Conservation (phyloP, 53 echinoderm and acorn worm species). For the Zoroaster sp. region DNA sequence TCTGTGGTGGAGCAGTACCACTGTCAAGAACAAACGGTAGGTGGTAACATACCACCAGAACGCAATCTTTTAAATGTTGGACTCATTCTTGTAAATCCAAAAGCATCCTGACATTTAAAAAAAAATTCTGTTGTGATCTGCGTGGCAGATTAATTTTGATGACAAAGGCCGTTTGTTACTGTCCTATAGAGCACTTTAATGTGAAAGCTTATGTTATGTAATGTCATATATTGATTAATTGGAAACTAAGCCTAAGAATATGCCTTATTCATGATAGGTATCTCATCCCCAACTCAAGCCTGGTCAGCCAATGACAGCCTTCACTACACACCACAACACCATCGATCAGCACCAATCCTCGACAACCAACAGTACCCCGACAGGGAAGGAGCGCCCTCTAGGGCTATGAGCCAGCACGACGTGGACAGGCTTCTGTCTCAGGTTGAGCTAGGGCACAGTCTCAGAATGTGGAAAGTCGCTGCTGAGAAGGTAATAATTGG, state of each 20-base stretch:
- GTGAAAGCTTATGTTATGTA: too few relatives aligned
- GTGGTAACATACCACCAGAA: too few relatives aligned
- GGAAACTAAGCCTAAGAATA: too few relatives aligned
- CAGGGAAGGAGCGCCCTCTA: slow-evolving; percentile 40
- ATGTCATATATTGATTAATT: too few relatives aligned
- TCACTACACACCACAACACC: slow-evolving; percentile 11
- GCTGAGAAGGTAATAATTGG: slow-evolving; percentile 76
- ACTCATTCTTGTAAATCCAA: too few relatives aligned
- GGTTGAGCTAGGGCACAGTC: slow-evolving; percentile 83
- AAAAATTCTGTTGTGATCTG: too few relatives aligned
- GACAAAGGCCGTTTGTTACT: too few relatives aligned
- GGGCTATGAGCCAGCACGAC: slow-evolving; percentile 10
- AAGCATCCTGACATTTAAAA: too few relatives aligned
- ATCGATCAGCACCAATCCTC: background rate
- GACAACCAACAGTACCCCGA: background rate
- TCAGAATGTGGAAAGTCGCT: slow-evolving; percentile 87
- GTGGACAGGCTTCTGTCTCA: slow-evolving; percentile 73
- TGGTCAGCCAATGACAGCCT: slow-evolving; percentile 23
- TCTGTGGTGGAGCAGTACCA: slow-evolving; percentile 36
- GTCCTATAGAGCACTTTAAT: too few relatives aligned
- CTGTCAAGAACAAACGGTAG: background rate
- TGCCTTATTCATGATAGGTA: background rate
- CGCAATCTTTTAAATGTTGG: too few relatives aligned
- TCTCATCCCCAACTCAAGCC: slow-evolving; percentile 5
- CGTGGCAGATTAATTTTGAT: too few relatives aligned